Base-by-base conservation (phyloP, 1,140 invertebrate species). In the Solen grandis region DNA sequence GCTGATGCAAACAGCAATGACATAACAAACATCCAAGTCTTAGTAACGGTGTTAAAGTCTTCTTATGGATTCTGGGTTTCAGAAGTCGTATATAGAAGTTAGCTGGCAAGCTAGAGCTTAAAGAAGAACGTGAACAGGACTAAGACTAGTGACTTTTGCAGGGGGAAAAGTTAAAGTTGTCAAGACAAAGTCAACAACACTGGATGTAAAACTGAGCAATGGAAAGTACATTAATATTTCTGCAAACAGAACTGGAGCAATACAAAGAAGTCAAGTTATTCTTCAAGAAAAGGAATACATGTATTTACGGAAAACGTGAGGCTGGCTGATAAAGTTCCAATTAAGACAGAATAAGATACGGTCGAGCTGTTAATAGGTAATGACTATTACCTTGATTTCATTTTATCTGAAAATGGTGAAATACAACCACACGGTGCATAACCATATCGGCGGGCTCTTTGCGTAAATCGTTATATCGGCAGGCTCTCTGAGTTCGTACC, bases 321-420 rank as follows among this genome's bases (percentile, higher is more conserved):
- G 13, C 19, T 72, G 8, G 50, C 52, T 8, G 68, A 72, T 35
- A 35, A 8, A 10, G 5, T 72, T 33, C 50, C 50, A 5, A 55
- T 35, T 27, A 33, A 33, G 8, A 50, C 22, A 10, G 50, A 55
- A 57, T 29, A 8, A 13, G 5, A 50, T 33, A 3, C 2, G 16
- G 22, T 57, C 5, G 52, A 72, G 2, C 31, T 72, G 13, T 25
- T 72, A 8, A 35, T 72, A 13, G 52, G 68, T 35, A 72, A 72
- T 35, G 52, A 55, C 19, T 72, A 72, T 52, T 72, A 55, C 29
- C 31, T 72, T 13, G 68, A 72, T n/a, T 25, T 72, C 22, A 25
- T 72, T 8, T 4, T 52, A 1, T 13, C 5, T 52, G 22, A 72
- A 22, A 72, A 57, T 16, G 57, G 31, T 27, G 50, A 72, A 22